Evolutionary conservation across 2,797 vertebrate genomes (phyloP).

Genomic region (Manis javanica): DNA sequence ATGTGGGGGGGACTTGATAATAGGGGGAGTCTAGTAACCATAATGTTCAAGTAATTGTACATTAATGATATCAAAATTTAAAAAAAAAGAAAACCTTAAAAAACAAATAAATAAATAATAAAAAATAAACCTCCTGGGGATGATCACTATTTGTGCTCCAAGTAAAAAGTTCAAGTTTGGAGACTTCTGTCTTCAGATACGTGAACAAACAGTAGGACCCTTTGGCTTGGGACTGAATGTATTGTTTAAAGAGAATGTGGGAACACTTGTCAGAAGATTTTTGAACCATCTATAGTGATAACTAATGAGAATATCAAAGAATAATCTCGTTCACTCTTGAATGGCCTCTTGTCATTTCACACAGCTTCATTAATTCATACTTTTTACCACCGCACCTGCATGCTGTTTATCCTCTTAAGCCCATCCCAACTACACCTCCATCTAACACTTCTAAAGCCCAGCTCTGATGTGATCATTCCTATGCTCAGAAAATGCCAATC

Average conservation of each 20-base stretch:
- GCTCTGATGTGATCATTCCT: background rate
- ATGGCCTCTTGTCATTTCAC: background rate
- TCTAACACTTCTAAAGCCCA: background rate
- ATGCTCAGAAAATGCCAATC: background rate
- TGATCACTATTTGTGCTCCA: background rate
- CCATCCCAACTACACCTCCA: background rate
- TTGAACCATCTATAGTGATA: background rate
- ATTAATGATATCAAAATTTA: too few species aligned
- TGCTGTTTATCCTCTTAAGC: background rate
- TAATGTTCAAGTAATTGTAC: too few species aligned
- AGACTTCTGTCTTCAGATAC: background rate
- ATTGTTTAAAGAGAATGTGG: background rate
- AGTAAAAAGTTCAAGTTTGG: background rate
- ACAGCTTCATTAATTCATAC: background rate
- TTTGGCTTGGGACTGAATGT: background rate
- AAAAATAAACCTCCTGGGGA: background rate
- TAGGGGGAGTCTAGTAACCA: too few species aligned
- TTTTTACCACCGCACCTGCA: background rate
- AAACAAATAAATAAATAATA: too few species aligned
- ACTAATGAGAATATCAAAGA: background rate
- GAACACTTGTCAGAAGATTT: background rate
- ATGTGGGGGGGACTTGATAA: too few species aligned
- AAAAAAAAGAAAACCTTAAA: too few species aligned
- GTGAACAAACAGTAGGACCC: background rate
- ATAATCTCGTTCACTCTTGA: constrained; percentile 7